These are phyloP conservation scores for Coptodon bakossiorum DNA, from an alignment of 2,113 vertebrate species.

Conservation along the genomic window DNA sequence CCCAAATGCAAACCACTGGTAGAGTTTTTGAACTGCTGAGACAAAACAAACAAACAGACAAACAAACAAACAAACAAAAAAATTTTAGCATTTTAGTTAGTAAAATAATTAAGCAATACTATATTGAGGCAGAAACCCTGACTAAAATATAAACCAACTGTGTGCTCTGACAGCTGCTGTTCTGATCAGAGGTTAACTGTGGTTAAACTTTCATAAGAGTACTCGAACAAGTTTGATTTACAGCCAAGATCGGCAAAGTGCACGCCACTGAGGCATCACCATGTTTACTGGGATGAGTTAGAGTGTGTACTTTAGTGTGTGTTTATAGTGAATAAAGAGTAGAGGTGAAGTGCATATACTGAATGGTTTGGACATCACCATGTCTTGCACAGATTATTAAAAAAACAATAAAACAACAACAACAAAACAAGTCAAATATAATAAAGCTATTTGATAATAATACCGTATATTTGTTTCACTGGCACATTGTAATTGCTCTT, in stretches of 20 bases:
- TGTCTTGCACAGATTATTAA: neutral
- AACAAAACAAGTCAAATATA: neutral
- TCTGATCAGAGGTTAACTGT: neutral
- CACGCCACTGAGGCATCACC: neutral
- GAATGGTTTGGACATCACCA: neutral
- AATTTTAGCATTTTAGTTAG: neutral
- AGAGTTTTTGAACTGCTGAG: neutral
- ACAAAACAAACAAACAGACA: neutral
- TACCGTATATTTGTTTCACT: neutral
- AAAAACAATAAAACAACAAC: neutral
- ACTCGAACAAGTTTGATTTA: neutral
- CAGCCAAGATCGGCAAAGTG: neutral
- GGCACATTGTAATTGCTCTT: neutral
- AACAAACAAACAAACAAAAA: neutral
- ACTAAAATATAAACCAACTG: neutral
- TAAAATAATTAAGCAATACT: neutral
- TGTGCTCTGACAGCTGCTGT: neutral
- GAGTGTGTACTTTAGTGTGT: neutral
- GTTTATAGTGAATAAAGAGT: neutral
- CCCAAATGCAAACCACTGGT: neutral
- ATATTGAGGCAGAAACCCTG: neutral
- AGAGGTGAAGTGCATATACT: neutral
- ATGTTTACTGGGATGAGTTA: neutral
- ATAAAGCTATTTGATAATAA: neutral
- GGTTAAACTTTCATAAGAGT: conserved; percentile 1